Evolutionary conservation across 2,113 vertebrate species (phyloP).

Genomic region (Cettia cetti): DNA sequence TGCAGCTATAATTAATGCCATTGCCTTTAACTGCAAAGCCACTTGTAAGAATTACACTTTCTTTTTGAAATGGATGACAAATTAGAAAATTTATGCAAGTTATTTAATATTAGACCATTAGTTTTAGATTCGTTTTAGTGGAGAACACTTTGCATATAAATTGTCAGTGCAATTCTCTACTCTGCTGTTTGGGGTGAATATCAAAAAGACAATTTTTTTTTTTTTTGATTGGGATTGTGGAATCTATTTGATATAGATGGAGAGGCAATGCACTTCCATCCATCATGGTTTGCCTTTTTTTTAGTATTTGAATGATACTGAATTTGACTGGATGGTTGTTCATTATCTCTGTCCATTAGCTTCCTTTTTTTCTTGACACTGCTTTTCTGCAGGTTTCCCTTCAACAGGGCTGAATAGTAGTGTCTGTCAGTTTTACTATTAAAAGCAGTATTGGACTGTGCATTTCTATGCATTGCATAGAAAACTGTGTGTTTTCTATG

Average conservation of each 20-base stretch:
- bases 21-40: background rate
- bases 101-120: background rate
- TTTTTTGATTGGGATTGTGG: background rate
- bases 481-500: background rate
- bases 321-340: background rate
- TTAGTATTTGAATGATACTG: background rate
- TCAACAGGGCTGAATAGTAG: background rate
- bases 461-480: background rate
- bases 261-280: background rate
- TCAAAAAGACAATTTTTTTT: background rate
- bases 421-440: background rate
- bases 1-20: background rate
- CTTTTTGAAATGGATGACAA: background rate
- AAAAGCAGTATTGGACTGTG: background rate
- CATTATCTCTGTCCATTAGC: background rate
- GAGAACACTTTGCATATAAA: background rate
- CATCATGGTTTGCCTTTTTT: background rate
- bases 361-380: background rate
- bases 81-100: background rate
- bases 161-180: background rate
- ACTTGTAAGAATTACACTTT: background rate
- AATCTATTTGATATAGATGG: background rate
- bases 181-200: background rate
- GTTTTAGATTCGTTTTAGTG: background rate
- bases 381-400: background rate